A percentile compares a stretch with the other conserved stretches of the same genome.
These are phyloP conservation scores for Xenops minutus DNA, from an alignment of 2,797 vertebrate genomes.

Conservation along the genomic window DNA sequence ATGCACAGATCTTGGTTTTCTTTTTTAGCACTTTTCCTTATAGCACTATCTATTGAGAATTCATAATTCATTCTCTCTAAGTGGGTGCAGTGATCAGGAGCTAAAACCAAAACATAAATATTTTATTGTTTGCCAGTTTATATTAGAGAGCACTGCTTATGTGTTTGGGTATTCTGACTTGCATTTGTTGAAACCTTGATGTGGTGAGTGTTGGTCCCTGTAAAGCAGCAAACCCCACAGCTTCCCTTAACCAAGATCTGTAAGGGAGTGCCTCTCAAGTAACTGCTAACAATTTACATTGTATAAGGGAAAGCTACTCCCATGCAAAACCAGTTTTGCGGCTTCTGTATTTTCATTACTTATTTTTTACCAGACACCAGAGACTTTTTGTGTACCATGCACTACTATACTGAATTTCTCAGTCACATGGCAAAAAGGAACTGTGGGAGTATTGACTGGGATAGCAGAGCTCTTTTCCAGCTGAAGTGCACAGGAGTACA, in stretches of 20 bases:
- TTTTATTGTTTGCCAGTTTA: slow-evolving; percentile 37
- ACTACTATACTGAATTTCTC: slow-evolving; percentile 36
- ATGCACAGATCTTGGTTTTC: background rate
- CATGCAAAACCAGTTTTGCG: slow-evolving; percentile 18
- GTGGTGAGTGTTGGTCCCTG: background rate
- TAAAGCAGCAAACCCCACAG: background rate
- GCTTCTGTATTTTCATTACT: slow-evolving; percentile 11
- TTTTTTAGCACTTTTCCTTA: slow-evolving; percentile 47
- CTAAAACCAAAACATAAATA: background rate
- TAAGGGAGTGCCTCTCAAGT: slow-evolving; percentile 29
- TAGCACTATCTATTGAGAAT: slow-evolving; percentile 2
- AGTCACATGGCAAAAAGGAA: background rate
- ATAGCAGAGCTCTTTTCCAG: slow-evolving; percentile 1
- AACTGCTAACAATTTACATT: slow-evolving; percentile 18
- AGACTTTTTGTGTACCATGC: background rate
- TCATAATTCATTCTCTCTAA: slow-evolving; percentile 53
- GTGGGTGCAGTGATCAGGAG: slow-evolving; percentile 53
- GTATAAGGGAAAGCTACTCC: slow-evolving; percentile 11
- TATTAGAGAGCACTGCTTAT: background rate
- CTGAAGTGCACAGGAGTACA: background rate
- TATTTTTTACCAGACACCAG: background rate
- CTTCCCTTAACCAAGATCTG: slow-evolving; percentile 19
- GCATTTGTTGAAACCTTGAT: background rate
- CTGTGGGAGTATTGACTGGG: slow-evolving; percentile 34
- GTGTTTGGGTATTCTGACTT: background rate